Percentiles rank a stretch among this genome's conserved stretches.
Evolutionary conservation across 2,888 invertebrate genomes (phyloP).

Genomic region (Parnassius smintheus): DNA sequence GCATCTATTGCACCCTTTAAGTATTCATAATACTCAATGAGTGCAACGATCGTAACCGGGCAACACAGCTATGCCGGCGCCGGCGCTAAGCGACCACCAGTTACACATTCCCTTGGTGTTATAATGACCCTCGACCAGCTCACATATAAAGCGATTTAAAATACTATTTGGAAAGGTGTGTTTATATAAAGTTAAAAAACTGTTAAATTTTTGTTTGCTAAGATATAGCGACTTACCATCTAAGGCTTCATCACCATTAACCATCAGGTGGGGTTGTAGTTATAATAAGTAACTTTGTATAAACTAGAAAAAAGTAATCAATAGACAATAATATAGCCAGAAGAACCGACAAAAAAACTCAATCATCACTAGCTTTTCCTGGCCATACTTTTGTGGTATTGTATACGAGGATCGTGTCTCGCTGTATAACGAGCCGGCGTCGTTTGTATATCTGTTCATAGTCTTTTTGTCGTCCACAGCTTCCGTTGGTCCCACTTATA

Average conservation of each 20-base stretch:
- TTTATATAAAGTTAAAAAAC: background rate
- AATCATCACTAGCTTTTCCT: slow-evolving; percentile 9
- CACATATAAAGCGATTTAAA: slow-evolving; percentile 28
- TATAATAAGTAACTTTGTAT: too few relatives aligned
- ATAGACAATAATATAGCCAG: too few relatives aligned
- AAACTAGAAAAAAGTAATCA: too few relatives aligned
- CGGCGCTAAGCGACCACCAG: slow-evolving; percentile 57
- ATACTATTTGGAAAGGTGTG: background rate
- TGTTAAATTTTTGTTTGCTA: background rate
- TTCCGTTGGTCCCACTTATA: slow-evolving; percentile 35
- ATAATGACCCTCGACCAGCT: slow-evolving; percentile 23
- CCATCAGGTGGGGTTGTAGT: too few relatives aligned
- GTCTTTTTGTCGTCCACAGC: slow-evolving; percentile 37
- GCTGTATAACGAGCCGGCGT: slow-evolving; percentile 42
- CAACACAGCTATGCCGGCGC: slow-evolving; percentile 51
- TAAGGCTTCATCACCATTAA: too few relatives aligned
- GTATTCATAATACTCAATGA: too few relatives aligned
- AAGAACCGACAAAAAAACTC: background rate
- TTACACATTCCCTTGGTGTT: slow-evolving; percentile 29
- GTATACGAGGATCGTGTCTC: slow-evolving; percentile 39
- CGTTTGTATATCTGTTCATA: slow-evolving; percentile 38
- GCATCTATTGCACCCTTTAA: too few relatives aligned
- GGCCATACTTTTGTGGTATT: slow-evolving; percentile 28
- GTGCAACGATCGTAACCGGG: slow-evolving; percentile 31
- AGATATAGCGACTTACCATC: too few relatives aligned